phyloP scores from a whole-genome alignment of 2,797 vertebrate genomes.

The Monodelphis domestica region DNA sequence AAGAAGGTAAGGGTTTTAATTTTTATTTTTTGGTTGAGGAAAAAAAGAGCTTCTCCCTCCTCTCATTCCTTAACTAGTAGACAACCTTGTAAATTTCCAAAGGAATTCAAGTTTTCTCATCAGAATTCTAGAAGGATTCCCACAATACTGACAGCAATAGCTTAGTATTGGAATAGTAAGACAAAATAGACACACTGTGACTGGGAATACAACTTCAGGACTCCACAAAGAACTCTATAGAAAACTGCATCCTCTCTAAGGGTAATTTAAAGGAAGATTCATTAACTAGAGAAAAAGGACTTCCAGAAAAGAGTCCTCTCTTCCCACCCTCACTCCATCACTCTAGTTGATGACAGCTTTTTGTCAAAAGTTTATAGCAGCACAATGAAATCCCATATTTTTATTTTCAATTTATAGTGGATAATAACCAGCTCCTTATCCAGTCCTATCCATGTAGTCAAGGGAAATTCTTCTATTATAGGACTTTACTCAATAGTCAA shows the following conservation, averaged over 20 bases:
- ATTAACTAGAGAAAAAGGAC: background rate
- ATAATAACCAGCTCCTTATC: background rate
- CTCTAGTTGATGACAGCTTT: background rate
- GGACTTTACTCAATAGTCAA: constrained; percentile 19
- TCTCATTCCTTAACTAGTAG: background rate
- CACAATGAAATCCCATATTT: background rate
- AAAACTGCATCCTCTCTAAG: background rate
- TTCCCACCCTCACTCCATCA: background rate
- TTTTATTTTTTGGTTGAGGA: background rate
- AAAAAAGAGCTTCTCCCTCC: background rate
- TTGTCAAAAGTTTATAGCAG: background rate
- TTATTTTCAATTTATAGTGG: background rate
- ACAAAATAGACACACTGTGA: background rate
- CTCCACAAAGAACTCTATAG: background rate
- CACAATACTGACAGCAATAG: background rate
- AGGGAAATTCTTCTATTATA: background rate
- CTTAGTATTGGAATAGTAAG: background rate
- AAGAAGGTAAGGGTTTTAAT: too few species aligned
- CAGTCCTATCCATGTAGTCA: background rate
- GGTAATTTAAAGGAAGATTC: background rate
- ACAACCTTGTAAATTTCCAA: background rate
- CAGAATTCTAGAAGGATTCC: background rate
- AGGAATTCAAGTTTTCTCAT: background rate
- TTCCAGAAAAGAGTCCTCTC: background rate
- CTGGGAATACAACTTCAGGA: background rate